A percentile compares a stretch with the other conserved stretches of the same genome.
phyloP scores from a whole-genome alignment of 2,888 invertebrate species.

The Pemphredon lugubris region DNA sequence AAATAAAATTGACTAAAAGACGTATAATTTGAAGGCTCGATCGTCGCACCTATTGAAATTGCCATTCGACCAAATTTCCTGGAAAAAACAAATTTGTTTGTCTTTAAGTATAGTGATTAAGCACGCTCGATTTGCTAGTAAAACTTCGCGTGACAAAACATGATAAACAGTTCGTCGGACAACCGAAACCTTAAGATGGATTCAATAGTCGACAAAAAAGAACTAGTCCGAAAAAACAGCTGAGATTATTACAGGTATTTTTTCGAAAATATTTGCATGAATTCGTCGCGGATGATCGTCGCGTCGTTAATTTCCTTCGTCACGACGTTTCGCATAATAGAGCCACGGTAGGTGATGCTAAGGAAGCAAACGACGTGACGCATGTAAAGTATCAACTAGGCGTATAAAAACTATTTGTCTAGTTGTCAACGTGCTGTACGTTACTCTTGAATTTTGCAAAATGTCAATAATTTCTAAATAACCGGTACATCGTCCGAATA shows the following conservation, averaged over 20 bases:
- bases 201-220: constrained; percentile 22
- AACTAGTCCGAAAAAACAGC: constrained; percentile 18
- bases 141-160: constrained; percentile 66
- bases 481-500: too few species aligned
- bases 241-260: constrained; percentile 70
- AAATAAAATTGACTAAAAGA: constrained; percentile 65
- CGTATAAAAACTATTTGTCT: too few species aligned
- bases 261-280: constrained; percentile 68
- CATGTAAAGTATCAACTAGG: too few species aligned
- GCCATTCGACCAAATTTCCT: constrained; percentile 19
- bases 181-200: constrained; percentile 17
- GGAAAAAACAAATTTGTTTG: constrained; percentile 43
- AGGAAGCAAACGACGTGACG: too few species aligned
- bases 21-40: constrained; percentile 58
- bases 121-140: constrained; percentile 6
- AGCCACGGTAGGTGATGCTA: too few species aligned
- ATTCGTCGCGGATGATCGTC: constrained; percentile 21
- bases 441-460: too few species aligned
- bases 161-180: constrained; percentile 39
- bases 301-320: constrained; percentile 24
- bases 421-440: too few species aligned
- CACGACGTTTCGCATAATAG: neutral
- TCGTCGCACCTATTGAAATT: constrained; percentile 27
- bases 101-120: constrained; percentile 46
- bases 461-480: too few species aligned